These are phyloP conservation scores for Willisornis vidua DNA, from an alignment of 2,113 vertebrate species.

Conservation along the genomic window DNA sequence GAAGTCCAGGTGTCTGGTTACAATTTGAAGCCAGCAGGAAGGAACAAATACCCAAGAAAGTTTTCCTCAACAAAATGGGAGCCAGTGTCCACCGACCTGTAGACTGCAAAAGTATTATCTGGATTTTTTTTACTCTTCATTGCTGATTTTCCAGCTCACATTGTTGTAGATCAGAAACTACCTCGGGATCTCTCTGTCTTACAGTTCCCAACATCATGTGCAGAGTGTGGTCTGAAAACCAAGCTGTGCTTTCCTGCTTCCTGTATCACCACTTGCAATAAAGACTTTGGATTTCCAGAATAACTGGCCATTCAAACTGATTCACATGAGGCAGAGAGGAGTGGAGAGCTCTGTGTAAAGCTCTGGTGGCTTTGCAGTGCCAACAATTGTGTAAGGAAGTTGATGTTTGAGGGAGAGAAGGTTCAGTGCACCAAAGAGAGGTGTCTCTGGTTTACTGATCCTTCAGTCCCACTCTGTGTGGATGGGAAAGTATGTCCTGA, in stretches of 20 bases:
- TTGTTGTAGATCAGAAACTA: not conserved
- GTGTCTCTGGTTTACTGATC: not conserved
- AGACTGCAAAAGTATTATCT: not conserved
- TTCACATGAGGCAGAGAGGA: not conserved
- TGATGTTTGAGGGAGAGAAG: not conserved
- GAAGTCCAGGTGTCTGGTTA: not conserved
- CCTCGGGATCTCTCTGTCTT: not conserved
- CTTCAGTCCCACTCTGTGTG: not conserved
- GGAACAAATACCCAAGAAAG: not conserved
- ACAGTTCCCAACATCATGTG: not conserved
- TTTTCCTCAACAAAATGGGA: not conserved
- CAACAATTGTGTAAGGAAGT: not conserved
- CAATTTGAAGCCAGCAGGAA: not conserved
- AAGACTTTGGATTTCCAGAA: not conserved
- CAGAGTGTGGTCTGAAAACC: conserved; percentile 10
- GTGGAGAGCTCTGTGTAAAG: not conserved
- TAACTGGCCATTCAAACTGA: not conserved
- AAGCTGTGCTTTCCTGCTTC: not conserved
- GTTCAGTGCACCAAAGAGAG: not conserved
- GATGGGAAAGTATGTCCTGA: not conserved
- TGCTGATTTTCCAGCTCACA: not conserved
- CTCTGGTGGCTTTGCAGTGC: not conserved
- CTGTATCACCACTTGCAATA: not conserved
- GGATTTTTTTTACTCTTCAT: not conserved
- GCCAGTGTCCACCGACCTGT: not conserved